Percentiles rank a stretch among this genome's conserved stretches.
Conservation (phyloP, 1,140 invertebrate genomes). For the Liolophura sinensis region DNA sequence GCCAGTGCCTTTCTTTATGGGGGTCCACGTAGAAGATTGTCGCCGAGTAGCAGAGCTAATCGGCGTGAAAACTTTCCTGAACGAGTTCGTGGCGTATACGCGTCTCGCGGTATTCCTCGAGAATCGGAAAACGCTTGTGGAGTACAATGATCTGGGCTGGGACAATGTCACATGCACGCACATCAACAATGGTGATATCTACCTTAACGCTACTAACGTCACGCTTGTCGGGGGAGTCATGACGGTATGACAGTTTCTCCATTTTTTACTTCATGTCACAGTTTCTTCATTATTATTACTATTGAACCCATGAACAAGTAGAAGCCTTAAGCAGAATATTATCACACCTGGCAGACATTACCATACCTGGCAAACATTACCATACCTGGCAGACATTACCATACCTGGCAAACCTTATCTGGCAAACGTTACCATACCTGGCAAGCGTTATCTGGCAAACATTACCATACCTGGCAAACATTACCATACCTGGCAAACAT, state of each 20-base stretch:
- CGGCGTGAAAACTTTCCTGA: slow-evolving; percentile 53
- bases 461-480: too few species aligned
- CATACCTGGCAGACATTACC: too few species aligned
- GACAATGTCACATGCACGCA: slow-evolving; percentile 9
- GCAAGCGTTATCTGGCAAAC: too few species aligned
- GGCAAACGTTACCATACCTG: too few species aligned
- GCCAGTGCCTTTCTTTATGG: slow-evolving; percentile 54
- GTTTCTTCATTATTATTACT: too few species aligned
- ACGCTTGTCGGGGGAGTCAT: slow-evolving; percentile 15
- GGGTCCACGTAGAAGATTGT: slow-evolving; percentile 43
- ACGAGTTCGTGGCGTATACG: slow-evolving; percentile 57
- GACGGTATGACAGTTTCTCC: slow-evolving; percentile 5
- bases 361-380: too few species aligned
- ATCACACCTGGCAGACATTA: too few species aligned
- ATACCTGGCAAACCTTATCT: too few species aligned
- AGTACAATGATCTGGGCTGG: slow-evolving; percentile 29
- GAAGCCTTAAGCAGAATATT: too few species aligned
- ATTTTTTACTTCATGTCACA: too few species aligned
- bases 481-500: too few species aligned
- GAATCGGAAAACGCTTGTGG: slow-evolving; percentile 31
- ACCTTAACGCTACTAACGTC: slow-evolving; percentile 15
- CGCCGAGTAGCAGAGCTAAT: slow-evolving; percentile 49
- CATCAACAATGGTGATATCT: slow-evolving; percentile 15
- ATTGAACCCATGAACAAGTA: too few species aligned
- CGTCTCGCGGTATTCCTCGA: slow-evolving; percentile 34